Evolutionary conservation across 1,140 invertebrate species (phyloP).

Genomic region (Lanistes nyassanus): DNA sequence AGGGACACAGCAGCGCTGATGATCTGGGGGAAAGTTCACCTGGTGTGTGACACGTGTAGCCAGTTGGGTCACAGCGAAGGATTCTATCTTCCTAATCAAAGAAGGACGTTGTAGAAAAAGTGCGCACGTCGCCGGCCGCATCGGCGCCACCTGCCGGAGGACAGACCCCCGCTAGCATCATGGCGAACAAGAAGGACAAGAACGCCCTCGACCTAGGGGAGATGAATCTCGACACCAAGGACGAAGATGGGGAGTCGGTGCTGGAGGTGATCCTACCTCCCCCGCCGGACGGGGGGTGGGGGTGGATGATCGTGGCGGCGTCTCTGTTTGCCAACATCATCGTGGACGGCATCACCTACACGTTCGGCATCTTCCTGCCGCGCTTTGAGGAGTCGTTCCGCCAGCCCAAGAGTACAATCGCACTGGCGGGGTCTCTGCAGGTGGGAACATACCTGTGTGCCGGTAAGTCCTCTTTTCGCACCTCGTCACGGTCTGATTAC

Average conservation of each 20-base stretch:
- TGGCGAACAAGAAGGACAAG: background rate
- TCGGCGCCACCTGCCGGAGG: background rate
- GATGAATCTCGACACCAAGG: background rate
- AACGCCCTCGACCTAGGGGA: background rate
- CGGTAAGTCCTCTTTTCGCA: conserved; percentile 46
- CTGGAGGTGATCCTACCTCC: conserved; percentile 47
- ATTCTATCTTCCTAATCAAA: too few relatives aligned
- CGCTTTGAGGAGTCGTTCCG: conserved; percentile 87
- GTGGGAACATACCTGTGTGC: conserved; percentile 61
- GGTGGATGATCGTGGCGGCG: conserved; percentile 80
- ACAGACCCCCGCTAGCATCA: background rate
- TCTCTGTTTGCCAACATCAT: conserved; percentile 92
- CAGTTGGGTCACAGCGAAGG: too few relatives aligned
- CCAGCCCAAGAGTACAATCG: conserved; percentile 84
- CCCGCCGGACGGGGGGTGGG: conserved; percentile 86
- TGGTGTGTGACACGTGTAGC: too few relatives aligned
- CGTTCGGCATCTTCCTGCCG: conserved; percentile 89
- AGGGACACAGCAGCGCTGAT: too few relatives aligned
- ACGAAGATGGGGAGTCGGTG: conserved; percentile 33
- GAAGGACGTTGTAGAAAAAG: too few relatives aligned
- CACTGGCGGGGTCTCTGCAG: conserved; percentile 79
- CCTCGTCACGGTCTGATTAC: background rate
- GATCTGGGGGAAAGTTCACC: too few relatives aligned
- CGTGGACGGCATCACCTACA: conserved; percentile 94
- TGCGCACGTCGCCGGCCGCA: too few relatives aligned